Base-by-base conservation (phyloP, 2,113 vertebrate genomes). In the Panurus biarmicus region DNA sequence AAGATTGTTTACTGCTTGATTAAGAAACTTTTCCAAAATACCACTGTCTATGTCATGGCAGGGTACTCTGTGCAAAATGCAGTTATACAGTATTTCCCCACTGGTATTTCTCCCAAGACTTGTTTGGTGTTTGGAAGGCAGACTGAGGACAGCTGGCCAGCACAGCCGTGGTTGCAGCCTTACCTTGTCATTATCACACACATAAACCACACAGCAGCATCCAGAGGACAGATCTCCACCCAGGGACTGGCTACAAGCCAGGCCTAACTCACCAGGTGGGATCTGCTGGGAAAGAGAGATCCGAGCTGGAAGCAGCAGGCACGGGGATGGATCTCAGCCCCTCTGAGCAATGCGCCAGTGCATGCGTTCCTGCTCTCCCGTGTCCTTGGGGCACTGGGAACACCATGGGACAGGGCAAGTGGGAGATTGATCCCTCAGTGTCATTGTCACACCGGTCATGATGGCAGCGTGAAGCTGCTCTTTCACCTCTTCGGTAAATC, bases 281-380 rank as follows among this genome's bases (percentile, higher is more conserved):
- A 38, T 56, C 38, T 31, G 73, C 67, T 67, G 0, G 0, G 47
- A 56, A 35, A 62, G 18, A 65, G 50, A 9, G 3, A 20, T 10
- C 18, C 0, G 3, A 77, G 26, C 33, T 74, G 48, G 24, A 47
- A 64, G 48, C 35, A 67, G 65, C 54, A 70, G 57, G 1, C 11
- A 14, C 0, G 5, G 22, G 12, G 48, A 17, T 44, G 44, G 24
- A 45, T 33, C 33, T 73, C 16, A 24, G 38, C 57, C 28, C 12
- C 40, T n/a, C 58, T 42, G 31, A 51, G 22, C 50, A 25, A 4
- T 0, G 36, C 22, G 26, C 1, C 9, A 60, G 35, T 8, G 15
- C 42, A 22, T 0, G 0, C 3, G 2, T 42, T 56, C 33, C 24
- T 19, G 13, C n/a, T 64, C 7, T 69, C 6, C 51, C 0, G 0